A percentile compares a stretch with the other conserved stretches of the same genome.
Conservation (phyloP, 1,140 invertebrate species). For the Drosophila novamexicana region DNA sequence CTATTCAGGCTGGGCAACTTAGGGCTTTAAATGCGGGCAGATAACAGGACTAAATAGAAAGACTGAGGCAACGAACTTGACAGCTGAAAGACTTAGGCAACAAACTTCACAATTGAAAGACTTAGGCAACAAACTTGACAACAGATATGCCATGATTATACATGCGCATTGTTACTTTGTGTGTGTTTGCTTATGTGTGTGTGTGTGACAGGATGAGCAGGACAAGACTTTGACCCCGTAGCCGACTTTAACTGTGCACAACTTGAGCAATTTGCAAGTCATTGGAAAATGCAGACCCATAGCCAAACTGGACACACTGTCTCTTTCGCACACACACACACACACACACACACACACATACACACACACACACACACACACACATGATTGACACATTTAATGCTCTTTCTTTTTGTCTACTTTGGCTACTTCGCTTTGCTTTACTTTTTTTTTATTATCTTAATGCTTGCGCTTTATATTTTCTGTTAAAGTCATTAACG, state of each 20-base stretch:
- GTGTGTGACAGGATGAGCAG: not conserved
- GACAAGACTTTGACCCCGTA: not conserved
- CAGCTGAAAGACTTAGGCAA: constrained; percentile 43
- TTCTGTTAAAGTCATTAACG: constrained; percentile 82
- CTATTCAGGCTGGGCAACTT: no score
- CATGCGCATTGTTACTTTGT: constrained; percentile 18
- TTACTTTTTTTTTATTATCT: constrained; percentile 45
- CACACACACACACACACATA: not conserved
- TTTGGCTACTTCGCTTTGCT: constrained; percentile 25
- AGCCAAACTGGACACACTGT: not conserved
- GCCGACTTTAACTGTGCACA: constrained; percentile 21
- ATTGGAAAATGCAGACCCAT: constrained; percentile 43
- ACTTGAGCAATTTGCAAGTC: constrained; percentile 52
- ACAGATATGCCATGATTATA: constrained; percentile 10
- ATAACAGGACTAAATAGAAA: constrained; percentile 12
- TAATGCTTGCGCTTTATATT: constrained; percentile 73
- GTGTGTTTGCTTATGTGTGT: not conserved
- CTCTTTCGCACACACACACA: not conserved
- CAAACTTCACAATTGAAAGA: constrained; percentile 49
- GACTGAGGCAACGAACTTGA: constrained; percentile 31
- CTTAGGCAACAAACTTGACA: constrained; percentile 64
- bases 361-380: constrained; percentile 6
- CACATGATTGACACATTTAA: constrained; percentile 41
- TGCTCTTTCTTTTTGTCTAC: constrained; percentile 41
- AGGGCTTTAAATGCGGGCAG: no score